Base-by-base conservation (phyloP, 2,888 invertebrate species). In the Drosophila meridiana region DNA sequence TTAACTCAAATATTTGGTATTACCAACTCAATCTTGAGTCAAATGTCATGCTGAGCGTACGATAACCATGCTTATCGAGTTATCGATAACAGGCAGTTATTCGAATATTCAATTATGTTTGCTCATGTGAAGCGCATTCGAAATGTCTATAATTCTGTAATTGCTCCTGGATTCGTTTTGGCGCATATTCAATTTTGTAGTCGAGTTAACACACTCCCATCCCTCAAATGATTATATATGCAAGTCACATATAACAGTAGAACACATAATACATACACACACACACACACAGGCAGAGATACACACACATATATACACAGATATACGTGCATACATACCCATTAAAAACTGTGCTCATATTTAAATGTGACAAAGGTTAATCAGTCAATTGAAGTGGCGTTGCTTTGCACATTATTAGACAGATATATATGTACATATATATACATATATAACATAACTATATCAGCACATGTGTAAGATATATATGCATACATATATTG, bases 351-450 rank as follows among this genome's bases (percentile, higher is more conserved):
- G 28, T 40, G 34, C 40, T 55, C 57, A 53, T 50, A 67, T 61
- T 62, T 43, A 45, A 55, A 38, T 66, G 55, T 72, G 55, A 38
- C 59, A 82, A 70, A 78, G 82, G 74, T 79, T 70, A 78, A 78
- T 60, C 70, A 66, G 58, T 79, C 65, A 82, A 82, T 80, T 82
- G 56, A 78, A 50, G 53, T 55, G 50, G 56, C 63, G 45, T 42
- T 58, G 48, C 48, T 45, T 67, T 66, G 36, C 9, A 73, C 20
- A 42, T 28, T 40, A 14, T 40, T 32, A 68, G 57, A 45, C 69
- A 63, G 56, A 28, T 14, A 68, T 40, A 57, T 50, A 59, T 38
- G 67, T 61, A 14, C 2, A 61, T 14, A 63, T 40, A 45, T 14
- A 32, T 7, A 20, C 3, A 13, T 26, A 43, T 32, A 7, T 13